Evolutionary conservation across 2,888 invertebrate species (phyloP), one percentile per base, ranked within the genome.

Genomic region (Drosophila prolongata): DNA sequence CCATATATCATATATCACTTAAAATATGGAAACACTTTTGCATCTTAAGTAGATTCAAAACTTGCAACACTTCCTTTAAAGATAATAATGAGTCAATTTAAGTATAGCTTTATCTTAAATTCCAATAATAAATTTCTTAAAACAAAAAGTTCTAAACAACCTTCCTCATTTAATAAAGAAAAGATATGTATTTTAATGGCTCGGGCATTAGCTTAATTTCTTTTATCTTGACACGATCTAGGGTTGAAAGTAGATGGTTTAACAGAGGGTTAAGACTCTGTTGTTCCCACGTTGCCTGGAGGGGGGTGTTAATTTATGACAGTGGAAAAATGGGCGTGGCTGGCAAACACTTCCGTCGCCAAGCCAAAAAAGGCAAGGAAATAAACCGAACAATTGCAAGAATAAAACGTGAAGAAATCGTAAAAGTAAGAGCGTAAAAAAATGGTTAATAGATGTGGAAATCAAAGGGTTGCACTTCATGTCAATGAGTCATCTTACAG

Each of bases 301-400:
- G 13, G 59, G 55, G 60, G 68, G 70, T 78, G 81, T 85, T 85
- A 71, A 81, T 73, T 84, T 87, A 81, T 87, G 72, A 69, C 75
- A 78, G 76, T 75, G 74, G 62, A 30, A 37, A 69, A 74, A 81
- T 81, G 88, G 82, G 82, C 86, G 82, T 82, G 88, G 88, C 77
- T 50, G 53, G 9, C 57, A 40, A 16, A 47, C 37, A 52, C 44
- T 61, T 61, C 44, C 58, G 57, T 44, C n/a, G 61, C 30, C 58
- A 34, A 30, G 38, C 24, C 50, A 11, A 52, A 64, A 42, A 14
- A 40, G 10, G 46, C 27, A 14, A 14, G 37, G 11, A 49, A 27
- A 50, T 11, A 27, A n/a, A 19, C 44, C 4, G 46, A 46, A 19
- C 13, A 44, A 54, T 38, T 16, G n/a, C 14, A 49, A 13, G 16